phyloP scores from a whole-genome alignment of 2,888 invertebrate genomes.

The Caenorhabditis doughertyi region DNA sequence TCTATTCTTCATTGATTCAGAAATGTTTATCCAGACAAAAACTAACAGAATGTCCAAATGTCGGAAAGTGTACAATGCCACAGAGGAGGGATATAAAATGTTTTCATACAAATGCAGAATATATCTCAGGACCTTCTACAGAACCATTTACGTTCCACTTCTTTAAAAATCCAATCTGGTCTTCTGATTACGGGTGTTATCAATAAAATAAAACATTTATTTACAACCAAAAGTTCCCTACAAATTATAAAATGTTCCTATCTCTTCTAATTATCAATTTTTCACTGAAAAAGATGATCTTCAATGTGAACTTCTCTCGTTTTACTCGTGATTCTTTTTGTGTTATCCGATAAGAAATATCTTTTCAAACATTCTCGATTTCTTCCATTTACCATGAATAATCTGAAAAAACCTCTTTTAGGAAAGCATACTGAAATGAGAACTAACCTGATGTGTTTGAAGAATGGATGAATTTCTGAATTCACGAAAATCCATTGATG shows the following conservation, averaged over 20 bases:
- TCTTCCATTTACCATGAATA: constrained; percentile 70
- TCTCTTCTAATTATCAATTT: background rate
- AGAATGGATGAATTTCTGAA: constrained; percentile 51
- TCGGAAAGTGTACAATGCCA: constrained; percentile 28
- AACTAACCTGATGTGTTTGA: constrained; percentile 54
- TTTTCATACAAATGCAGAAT: constrained; percentile 45
- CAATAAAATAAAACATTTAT: constrained; percentile 12
- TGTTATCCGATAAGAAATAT: constrained; percentile 47
- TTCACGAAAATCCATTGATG: constrained; percentile 63
- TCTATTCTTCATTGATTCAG: constrained; percentile 23
- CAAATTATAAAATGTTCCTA: background rate
- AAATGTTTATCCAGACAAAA: constrained; percentile 40
- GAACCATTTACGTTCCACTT: constrained; percentile 41
- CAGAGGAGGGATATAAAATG: constrained; percentile 33
- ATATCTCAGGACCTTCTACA: constrained; percentile 30
- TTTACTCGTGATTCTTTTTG: constrained; percentile 15
- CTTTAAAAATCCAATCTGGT: constrained; percentile 12
- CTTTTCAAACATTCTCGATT: constrained; percentile 60
- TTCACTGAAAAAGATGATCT: constrained; percentile 25
- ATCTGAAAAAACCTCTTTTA: constrained; percentile 39
- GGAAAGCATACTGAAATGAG: background rate
- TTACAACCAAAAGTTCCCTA: background rate
- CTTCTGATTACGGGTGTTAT: constrained; percentile 48
- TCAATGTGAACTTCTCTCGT: constrained; percentile 28
- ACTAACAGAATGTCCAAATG: constrained; percentile 35